Conservation (phyloP, 2,113 vertebrate genomes). For the Ia io region DNA sequence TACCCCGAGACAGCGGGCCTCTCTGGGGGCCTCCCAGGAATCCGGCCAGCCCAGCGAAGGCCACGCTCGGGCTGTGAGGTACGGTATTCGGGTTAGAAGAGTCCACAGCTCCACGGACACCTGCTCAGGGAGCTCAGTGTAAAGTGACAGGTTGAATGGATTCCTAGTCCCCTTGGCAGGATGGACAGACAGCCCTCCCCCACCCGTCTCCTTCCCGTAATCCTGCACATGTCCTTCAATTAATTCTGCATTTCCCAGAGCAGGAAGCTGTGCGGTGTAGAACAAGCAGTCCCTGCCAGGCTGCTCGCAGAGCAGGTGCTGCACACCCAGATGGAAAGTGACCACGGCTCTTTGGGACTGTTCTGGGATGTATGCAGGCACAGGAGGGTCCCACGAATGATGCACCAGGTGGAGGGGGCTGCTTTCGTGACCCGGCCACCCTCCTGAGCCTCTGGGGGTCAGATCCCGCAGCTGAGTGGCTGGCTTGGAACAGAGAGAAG, state of each 20-base stretch:
- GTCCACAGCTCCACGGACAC: neutral
- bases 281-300: neutral
- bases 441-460: neutral
- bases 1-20: neutral
- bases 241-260: conserved; percentile 73
- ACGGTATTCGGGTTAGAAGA: neutral
- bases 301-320: conserved; percentile 8
- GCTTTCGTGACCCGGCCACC: neutral
- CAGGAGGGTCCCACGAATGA: neutral
- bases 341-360: neutral
- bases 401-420: neutral
- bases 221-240: conserved; percentile 64
- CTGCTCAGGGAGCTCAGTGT: conserved; percentile 52
- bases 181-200: neutral
- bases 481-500: neutral
- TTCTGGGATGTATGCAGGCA: neutral
- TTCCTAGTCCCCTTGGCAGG: conserved; percentile 58
- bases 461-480: neutral
- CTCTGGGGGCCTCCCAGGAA: neutral
- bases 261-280: conserved; percentile 29
- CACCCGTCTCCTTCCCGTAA: conserved; percentile 48
- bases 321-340: neutral
- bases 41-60: neutral
- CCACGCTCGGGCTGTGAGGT: neutral
- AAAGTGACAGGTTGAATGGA: conserved; percentile 57